These are phyloP conservation scores for Heliothis subflexa DNA, from an alignment of 1,140 invertebrate genomes.

Conservation along the genomic window DNA sequence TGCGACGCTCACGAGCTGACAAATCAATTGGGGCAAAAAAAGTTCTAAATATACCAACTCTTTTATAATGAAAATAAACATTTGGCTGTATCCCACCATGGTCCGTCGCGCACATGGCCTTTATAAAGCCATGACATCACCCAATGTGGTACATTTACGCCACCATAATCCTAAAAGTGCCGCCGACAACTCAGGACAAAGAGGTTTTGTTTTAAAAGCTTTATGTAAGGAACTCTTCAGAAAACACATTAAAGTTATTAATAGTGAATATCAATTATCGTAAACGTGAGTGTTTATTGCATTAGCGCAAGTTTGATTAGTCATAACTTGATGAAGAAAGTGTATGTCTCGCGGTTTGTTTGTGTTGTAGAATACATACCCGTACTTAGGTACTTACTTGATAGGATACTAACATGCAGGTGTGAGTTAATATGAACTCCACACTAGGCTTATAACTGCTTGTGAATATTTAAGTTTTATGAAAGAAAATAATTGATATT, in stretches of 20 bases:
- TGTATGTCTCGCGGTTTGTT: background rate
- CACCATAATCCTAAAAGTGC: constrained; percentile 23
- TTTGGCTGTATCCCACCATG: constrained; percentile 41
- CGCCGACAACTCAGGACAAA: constrained; percentile 38
- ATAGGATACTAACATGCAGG: background rate
- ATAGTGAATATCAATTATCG: constrained; percentile 29
- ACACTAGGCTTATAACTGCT: too few relatives aligned
- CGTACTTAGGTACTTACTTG: background rate
- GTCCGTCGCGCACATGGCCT: constrained; percentile 51
- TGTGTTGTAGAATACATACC: background rate
- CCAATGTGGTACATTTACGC: constrained; percentile 55
- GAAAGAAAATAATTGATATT: too few relatives aligned
- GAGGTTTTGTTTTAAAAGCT: constrained; percentile 7
- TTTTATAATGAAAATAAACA: constrained; percentile 34
- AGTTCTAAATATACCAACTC: constrained; percentile 2
- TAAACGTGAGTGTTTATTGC: constrained; percentile 17
- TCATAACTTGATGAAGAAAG: constrained; percentile 31
- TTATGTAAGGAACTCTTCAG: background rate
- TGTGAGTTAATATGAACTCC: too few relatives aligned
- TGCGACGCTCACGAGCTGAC: background rate
- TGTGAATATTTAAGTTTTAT: too few relatives aligned
- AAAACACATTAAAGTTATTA: constrained; percentile 19
- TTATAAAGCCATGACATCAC: constrained; percentile 57
- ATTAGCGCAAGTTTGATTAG: constrained; percentile 9
- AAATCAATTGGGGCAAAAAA: constrained; percentile 10